Evolutionary conservation across 2,797 vertebrate species (phyloP).

Genomic region (Falco columbarius): DNA sequence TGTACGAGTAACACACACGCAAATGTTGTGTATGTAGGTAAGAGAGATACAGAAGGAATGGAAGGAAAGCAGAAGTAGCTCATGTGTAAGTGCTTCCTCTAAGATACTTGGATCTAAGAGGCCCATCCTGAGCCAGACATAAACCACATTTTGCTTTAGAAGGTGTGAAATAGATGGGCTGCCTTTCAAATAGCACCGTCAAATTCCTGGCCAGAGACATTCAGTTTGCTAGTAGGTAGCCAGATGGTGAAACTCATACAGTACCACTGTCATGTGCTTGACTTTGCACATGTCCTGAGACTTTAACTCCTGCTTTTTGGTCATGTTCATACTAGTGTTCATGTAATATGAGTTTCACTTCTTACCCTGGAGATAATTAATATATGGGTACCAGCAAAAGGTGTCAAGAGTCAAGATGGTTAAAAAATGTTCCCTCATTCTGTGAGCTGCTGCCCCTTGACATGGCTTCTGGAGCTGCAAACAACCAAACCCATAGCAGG

Average conservation of each 20-base stretch:
- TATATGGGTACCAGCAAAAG: neutral
- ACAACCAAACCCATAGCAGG: neutral
- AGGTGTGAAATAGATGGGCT: neutral
- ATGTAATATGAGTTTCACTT: neutral
- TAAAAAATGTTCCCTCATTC: neutral
- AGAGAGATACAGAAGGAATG: neutral
- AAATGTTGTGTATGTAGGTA: neutral
- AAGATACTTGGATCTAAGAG: neutral
- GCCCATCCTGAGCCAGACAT: neutral
- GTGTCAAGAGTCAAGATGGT: neutral
- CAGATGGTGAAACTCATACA: neutral
- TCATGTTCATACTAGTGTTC: neutral
- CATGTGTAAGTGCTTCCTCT: neutral
- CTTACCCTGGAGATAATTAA: neutral
- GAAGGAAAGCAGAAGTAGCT: neutral
- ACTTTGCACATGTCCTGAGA: neutral
- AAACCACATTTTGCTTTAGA: neutral
- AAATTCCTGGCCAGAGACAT: neutral
- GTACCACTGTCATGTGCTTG: fast-evolving
- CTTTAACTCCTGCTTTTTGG: neutral
- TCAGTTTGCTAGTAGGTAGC: neutral
- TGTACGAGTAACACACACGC: neutral
- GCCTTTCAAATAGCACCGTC: neutral
- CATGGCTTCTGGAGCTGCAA: neutral
- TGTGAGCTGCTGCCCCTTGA: neutral